Evolutionary conservation across 2,113 vertebrate species (phyloP).

Genomic region (Engystomops pustulosus): DNA sequence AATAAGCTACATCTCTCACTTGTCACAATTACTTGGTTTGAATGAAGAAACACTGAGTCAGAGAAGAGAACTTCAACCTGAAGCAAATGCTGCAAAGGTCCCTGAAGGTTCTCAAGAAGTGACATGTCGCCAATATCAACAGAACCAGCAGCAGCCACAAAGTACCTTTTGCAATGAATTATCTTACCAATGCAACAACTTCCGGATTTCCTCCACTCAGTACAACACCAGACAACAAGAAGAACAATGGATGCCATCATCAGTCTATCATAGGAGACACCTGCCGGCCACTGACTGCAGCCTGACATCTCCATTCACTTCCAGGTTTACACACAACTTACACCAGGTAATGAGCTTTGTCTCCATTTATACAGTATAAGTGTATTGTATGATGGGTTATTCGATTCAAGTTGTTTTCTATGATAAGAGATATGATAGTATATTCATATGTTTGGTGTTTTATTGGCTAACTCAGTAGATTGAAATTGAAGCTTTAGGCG

Average conservation of each 20-base stretch:
- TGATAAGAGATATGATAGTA: not conserved
- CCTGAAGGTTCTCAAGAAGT: conserved; percentile 67
- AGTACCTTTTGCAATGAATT: not conserved
- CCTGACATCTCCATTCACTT: conserved; percentile 20
- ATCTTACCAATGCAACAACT: conserved; percentile 9
- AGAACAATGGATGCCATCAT: not conserved
- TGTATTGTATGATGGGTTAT: not conserved
- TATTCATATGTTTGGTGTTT: not conserved
- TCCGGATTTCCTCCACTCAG: conserved; percentile 14
- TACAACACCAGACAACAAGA: not conserved
- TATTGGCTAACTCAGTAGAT: not conserved
- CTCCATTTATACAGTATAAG: not conserved
- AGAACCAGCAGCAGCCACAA: conserved; percentile 60
- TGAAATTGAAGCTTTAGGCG: not conserved
- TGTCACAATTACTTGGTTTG: conserved; percentile 77
- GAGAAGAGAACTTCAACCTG: conserved; percentile 65
- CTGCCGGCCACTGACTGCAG: not conserved
- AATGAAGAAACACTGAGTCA: conserved; percentile 71
- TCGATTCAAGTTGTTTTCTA: too few species aligned
- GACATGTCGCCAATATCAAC: conserved; percentile 59
- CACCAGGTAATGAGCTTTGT: conserved; percentile 39
- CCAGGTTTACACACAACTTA: conserved; percentile 23
- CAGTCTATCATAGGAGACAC: conserved; percentile 1
- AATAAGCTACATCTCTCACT: conserved; percentile 79
- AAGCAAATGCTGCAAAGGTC: conserved; percentile 62